These are phyloP conservation scores for Bombus turneri DNA, from an alignment of 1,140 invertebrate genomes.

Conservation along the genomic window DNA sequence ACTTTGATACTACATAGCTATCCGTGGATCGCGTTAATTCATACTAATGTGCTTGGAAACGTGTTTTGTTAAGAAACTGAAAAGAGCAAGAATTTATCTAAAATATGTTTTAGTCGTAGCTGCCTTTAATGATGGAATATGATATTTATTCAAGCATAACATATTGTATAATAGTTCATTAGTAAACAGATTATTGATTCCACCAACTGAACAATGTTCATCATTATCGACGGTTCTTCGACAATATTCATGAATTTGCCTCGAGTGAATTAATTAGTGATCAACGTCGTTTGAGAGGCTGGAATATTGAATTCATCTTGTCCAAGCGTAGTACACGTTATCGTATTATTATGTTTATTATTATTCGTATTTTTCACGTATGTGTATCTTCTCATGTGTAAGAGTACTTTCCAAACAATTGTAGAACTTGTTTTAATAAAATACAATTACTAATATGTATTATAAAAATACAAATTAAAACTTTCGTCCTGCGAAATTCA, in stretches of 20 bases:
- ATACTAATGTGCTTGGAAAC: too few relatives aligned
- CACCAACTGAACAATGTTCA: not conserved
- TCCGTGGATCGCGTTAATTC: too few relatives aligned
- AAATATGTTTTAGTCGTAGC: not conserved
- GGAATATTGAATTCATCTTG: constrained; percentile 2
- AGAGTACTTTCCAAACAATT: too few relatives aligned
- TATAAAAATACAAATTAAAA: too few relatives aligned
- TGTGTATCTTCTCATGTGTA: not conserved
- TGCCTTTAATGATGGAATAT: not conserved
- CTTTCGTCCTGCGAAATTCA: too few relatives aligned
- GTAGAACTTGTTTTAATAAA: too few relatives aligned
- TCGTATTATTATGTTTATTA: not conserved
- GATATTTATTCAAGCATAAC: not conserved
- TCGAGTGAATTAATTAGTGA: constrained; percentile 16
- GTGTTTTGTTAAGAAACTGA: too few relatives aligned
- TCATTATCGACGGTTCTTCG: not conserved
- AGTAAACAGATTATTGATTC: not conserved
- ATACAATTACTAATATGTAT: too few relatives aligned
- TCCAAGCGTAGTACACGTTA: too few relatives aligned
- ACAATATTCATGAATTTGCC: constrained; percentile 5
- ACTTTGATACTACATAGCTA: too few relatives aligned
- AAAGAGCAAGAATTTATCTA: not conserved
- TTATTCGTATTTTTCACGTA: not conserved
- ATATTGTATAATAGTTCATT: not conserved
- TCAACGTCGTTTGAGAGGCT: not conserved